Percentiles rank a stretch among this genome's conserved stretches.
Evolutionary conservation across 2,113 vertebrate genomes (phyloP).

Genomic region (Dicaeum eximium): DNA sequence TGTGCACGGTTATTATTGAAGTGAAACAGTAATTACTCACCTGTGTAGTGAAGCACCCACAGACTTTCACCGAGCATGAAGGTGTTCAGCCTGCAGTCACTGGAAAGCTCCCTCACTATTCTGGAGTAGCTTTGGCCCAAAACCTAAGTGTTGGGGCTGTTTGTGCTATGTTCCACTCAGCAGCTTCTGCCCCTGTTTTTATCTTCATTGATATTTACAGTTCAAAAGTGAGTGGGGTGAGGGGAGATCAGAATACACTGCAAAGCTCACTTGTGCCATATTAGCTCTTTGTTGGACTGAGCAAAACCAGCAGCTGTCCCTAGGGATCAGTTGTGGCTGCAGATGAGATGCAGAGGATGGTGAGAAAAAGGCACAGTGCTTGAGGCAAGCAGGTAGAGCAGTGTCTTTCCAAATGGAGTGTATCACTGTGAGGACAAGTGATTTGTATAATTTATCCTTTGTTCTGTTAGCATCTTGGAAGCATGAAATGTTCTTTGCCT

Average conservation of each 20-base stretch:
- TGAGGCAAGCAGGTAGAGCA: not conserved
- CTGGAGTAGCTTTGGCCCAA: not conserved
- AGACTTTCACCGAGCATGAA: not conserved
- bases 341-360: not conserved
- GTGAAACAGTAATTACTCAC: not conserved
- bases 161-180: not conserved
- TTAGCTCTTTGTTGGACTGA: not conserved
- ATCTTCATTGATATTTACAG: not conserved
- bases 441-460: not conserved
- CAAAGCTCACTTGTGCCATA: accelerated
- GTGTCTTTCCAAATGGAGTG: not conserved
- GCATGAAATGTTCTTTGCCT: not conserved
- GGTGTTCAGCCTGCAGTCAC: not conserved
- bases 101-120: not conserved
- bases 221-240: not conserved
- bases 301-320: not conserved
- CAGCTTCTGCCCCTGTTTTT: not conserved
- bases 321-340: not conserved
- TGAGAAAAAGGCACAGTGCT: not conserved
- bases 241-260: not conserved
- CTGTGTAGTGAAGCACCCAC: not conserved
- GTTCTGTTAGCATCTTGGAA: not conserved
- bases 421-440: not conserved
- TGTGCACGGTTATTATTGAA: not conserved
- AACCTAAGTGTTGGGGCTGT: not conserved